phyloP scores from a whole-genome alignment of 92 coral and sea anemone species.

The Muricea muricata region DNA sequence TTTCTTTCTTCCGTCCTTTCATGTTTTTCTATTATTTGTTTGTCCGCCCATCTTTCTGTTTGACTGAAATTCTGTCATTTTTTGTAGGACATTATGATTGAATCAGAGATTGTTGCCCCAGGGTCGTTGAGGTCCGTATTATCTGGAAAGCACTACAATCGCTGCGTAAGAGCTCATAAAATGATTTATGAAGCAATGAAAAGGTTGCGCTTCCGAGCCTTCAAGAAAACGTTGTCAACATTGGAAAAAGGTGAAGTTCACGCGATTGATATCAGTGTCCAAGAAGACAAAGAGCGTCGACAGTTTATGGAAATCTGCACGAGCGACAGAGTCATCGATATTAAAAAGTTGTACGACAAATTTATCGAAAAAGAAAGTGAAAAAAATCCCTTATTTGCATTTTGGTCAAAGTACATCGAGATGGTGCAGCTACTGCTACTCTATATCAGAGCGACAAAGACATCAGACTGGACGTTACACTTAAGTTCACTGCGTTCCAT shows the following conservation, averaged over 20 bases:
- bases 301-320: not conserved
- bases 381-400: not conserved
- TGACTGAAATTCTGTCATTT: not conserved
- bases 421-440: no score
- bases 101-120: constrained; percentile 21
- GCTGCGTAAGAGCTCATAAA: constrained; percentile 1
- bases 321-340: not conserved
- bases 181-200: constrained; percentile 10
- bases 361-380: not conserved
- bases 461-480: not conserved
- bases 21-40: no score
- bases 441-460: no score
- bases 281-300: not conserved
- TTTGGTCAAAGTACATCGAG: constrained; percentile 17
- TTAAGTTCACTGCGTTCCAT: constrained; percentile 4
- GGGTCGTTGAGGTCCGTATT: not conserved
- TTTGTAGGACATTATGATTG: constrained; percentile 18
- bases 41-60: not conserved
- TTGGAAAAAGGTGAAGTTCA: not conserved
- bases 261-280: not conserved
- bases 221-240: not conserved
- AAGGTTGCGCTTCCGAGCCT: constrained; percentile 9
- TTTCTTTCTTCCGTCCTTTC: not conserved
- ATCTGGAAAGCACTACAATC: no score
- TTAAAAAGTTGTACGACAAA: not conserved